Evolutionary conservation across 1,140 invertebrate species (phyloP), one percentile per base, ranked within the genome.

Genomic region (Oncopodura yosiiana): DNA sequence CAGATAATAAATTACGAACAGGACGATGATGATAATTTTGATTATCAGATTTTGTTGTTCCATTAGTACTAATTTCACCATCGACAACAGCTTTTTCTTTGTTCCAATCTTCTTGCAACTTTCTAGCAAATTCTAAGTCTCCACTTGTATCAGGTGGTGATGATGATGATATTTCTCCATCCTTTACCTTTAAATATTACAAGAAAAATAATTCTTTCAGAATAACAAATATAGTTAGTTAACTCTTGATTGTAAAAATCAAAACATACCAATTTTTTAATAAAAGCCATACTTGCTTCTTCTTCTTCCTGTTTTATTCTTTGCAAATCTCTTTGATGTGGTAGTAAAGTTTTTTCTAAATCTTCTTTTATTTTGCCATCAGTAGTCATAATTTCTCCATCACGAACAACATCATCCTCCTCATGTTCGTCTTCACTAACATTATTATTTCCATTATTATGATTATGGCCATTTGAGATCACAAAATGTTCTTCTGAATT

Each of bases 331-430:
- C 49, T 44, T 4, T 12, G 3, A 41, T 49, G 39, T 41, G 36
- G 2, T 48, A 46, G 23, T 26, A 43, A 43, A 0, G 37, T 8
- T 9, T 8, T 23, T 21, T 60, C 49, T 42, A 18, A 53, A n/a
- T 60, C 58, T 14, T 48, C n/a, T 19, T 1, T 6, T 24, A 60
- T 39, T 37, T 51, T 49, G 0, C 58, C 58, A 26, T 34, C 2
- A 4, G 14, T 11, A 11, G 49, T 37, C 3, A 34, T 19, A 11
- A 41, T 21, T 32, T 52, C 42, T 16, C 48, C 58, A 26, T 60
- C 58, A 9, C 30, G 32, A 18, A 11, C 34, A 23, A 21, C 8
- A 4, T 18, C 2, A 0, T 26, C 6, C 11, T 26, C 2, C 3
- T 19, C 6, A 32, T 52, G 16, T 16, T 39, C 14, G 18, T 48